These are phyloP conservation scores for Ptiloglossa arizonensis DNA, from an alignment of 1,140 invertebrate species.

Conservation along the genomic window DNA sequence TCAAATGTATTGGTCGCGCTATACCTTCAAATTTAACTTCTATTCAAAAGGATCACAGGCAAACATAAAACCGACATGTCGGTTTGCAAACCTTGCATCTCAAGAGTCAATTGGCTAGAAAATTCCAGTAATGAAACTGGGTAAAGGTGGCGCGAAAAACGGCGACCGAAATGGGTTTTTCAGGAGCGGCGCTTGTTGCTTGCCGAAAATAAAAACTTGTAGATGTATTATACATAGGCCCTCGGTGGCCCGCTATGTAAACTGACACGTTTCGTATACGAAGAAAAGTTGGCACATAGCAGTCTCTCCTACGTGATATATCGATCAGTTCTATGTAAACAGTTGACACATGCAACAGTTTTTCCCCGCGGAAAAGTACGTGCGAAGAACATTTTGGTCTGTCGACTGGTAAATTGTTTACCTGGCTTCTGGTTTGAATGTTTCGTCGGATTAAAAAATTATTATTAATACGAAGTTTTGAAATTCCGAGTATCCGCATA, in stretches of 20 bases:
- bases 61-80: too few relatives aligned
- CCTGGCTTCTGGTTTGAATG: too few relatives aligned
- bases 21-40: neutral
- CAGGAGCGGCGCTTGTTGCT: conserved; percentile 1
- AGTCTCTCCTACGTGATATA: neutral
- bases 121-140: conserved; percentile 13
- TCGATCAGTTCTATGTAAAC: conserved; percentile 27
- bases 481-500: too few relatives aligned
- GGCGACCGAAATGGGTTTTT: conserved; percentile 16
- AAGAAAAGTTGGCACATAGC: neutral
- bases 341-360: neutral
- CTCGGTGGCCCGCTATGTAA: too few relatives aligned
- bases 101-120: too few relatives aligned
- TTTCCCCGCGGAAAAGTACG: neutral
- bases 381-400: too few relatives aligned
- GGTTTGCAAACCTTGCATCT: too few relatives aligned
- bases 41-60: neutral
- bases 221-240: too few relatives aligned
- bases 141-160: conserved; percentile 14
- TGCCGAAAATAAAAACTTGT: conserved; percentile 34
- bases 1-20: neutral
- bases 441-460: too few relatives aligned
- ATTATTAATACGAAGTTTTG: too few relatives aligned
- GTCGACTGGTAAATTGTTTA: too few relatives aligned
- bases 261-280: too few relatives aligned